A percentile compares a stretch with the other conserved stretches of the same genome.
phyloP scores from a whole-genome alignment of 2,113 vertebrate genomes.

The Paracanthobrama guichenoti region DNA sequence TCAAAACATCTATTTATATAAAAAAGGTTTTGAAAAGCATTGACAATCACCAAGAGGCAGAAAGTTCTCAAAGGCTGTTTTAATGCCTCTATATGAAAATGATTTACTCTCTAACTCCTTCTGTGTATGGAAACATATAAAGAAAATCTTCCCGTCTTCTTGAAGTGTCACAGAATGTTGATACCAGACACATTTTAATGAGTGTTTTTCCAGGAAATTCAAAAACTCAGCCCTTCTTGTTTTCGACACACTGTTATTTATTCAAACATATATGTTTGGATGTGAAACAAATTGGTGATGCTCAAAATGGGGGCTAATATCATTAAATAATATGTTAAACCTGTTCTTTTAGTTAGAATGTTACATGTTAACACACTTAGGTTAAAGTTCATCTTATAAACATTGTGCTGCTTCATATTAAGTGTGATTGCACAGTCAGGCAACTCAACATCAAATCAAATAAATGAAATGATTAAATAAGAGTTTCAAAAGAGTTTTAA shows the following conservation, averaged over 20 bases:
- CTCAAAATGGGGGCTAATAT: conserved; percentile 56
- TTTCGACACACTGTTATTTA: conserved; percentile 62
- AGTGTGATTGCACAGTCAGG: neutral
- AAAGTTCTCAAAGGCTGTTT: neutral
- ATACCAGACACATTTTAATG: conserved; percentile 8
- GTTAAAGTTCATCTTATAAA: neutral
- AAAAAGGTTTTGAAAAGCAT: neutral
- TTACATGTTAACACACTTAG: neutral
- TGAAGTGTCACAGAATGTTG: conserved; percentile 19
- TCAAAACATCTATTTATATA: neutral
- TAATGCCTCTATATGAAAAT: neutral
- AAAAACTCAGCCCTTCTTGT: conserved; percentile 28
- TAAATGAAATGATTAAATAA: neutral
- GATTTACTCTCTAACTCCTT: neutral
- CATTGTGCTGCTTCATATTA: neutral
- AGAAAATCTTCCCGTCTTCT: neutral
- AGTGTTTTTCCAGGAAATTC: conserved; percentile 58
- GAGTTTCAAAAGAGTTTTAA: too few species aligned
- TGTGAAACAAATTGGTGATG: conserved; percentile 66
- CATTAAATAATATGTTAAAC: neutral
- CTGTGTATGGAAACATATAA: neutral
- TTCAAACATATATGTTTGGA: conserved; percentile 73
- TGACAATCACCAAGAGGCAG: neutral
- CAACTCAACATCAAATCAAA: neutral
- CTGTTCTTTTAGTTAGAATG: conserved; percentile 5